phyloP scores from a whole-genome alignment of 2,888 invertebrate species.

The Aelia acuminata region DNA sequence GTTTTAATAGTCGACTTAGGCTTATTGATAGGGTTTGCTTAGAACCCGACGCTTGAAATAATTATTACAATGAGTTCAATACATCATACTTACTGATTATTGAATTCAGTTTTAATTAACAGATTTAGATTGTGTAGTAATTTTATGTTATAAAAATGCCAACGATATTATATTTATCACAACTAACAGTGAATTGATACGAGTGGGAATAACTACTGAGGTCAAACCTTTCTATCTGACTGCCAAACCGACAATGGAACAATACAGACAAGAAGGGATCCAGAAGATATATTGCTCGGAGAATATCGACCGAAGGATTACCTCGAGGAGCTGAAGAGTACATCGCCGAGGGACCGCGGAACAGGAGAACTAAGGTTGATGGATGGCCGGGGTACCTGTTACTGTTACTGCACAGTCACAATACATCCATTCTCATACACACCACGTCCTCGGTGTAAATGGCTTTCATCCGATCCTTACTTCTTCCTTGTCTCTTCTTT shows the following conservation, averaged over 20 bases:
- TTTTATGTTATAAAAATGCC: too few relatives aligned
- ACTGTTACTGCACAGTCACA: slow-evolving; percentile 45
- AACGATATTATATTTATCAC: too few relatives aligned
- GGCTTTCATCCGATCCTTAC: slow-evolving; percentile 31
- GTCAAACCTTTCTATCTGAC: neutral
- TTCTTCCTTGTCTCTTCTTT: slow-evolving; percentile 22
- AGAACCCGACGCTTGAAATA: too few relatives aligned
- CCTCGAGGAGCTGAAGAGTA: slow-evolving; percentile 25
- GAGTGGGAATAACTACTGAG: neutral
- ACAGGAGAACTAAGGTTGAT: neutral
- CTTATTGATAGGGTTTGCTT: too few relatives aligned
- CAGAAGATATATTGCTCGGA: slow-evolving; percentile 11
- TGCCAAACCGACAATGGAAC: neutral
- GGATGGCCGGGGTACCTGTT: slow-evolving; percentile 39
- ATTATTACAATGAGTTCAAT: too few relatives aligned
- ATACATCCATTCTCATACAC: slow-evolving; percentile 45
- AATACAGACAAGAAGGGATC: neutral
- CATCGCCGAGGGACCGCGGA: neutral
- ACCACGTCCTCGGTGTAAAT: slow-evolving; percentile 29
- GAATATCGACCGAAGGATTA: slow-evolving; percentile 26
- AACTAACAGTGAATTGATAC: neutral
- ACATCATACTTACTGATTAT: too few relatives aligned
- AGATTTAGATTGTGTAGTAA: too few relatives aligned
- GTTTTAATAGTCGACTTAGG: too few relatives aligned
- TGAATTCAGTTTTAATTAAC: too few relatives aligned